Conservation (phyloP, 2,888 invertebrate species). For the Aplocera efformata region DNA sequence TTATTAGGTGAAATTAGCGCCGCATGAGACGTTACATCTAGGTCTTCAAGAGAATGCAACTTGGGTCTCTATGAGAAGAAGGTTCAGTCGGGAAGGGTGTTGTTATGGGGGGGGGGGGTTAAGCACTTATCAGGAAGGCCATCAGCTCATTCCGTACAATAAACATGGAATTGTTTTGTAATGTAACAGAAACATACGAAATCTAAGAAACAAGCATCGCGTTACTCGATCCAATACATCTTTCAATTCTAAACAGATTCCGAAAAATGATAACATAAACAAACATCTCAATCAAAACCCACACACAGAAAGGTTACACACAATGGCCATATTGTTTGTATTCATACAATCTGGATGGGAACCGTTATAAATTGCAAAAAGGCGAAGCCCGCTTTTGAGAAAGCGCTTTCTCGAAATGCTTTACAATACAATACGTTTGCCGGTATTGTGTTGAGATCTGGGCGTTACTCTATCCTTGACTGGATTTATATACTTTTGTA, state of each 20-base stretch:
- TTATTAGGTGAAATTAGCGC: no score
- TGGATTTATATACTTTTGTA: conserved; percentile 50
- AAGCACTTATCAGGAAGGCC: no score
- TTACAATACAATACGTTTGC: conserved; percentile 68
- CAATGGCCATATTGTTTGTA: conserved; percentile 49
- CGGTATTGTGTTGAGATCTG: conserved; percentile 62
- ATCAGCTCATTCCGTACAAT: no score
- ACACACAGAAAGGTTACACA: conserved; percentile 29
- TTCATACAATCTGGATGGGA: conserved; percentile 67
- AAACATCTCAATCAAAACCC: conserved; percentile 41
- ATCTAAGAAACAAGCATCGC: not conserved
- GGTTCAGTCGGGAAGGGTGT: no score
- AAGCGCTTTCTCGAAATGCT: conserved; percentile 71
- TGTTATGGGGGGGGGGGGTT: no score
- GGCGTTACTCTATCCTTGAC: conserved; percentile 55
- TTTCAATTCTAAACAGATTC: conserved; percentile 2
- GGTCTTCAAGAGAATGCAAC: no score
- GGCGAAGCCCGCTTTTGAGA: conserved; percentile 64
- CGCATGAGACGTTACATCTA: no score
- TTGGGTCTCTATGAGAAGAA: no score
- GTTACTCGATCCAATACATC: no score
- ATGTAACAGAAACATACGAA: no score
- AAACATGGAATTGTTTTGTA: no score
- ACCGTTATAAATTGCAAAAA: conserved; percentile 73
- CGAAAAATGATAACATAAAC: conserved; percentile 13